phyloP scores from a whole-genome alignment of 1,140 invertebrate genomes.

The Panagrolaimus sp. region DNA sequence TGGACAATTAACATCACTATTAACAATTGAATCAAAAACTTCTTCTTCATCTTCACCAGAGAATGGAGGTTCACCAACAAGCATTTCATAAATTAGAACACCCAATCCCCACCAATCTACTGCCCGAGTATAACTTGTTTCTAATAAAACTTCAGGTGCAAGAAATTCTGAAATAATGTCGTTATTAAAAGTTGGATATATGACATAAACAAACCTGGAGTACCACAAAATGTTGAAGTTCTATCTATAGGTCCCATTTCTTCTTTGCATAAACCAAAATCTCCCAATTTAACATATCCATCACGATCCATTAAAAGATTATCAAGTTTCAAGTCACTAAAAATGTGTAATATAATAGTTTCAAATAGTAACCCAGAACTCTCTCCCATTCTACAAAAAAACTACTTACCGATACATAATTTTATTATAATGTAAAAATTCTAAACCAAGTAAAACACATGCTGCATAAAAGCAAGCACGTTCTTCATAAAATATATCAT shows the following conservation, averaged over 20 bases:
- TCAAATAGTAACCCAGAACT: neutral
- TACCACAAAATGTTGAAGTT: constrained; percentile 91
- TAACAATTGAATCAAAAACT: constrained; percentile 99
- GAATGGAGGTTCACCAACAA: constrained; percentile 98
- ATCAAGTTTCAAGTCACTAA: constrained; percentile 92
- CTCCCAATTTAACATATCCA: constrained; percentile 97
- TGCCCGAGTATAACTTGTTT: constrained; percentile 92
- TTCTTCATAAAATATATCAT: constrained; percentile 92
- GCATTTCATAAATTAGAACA: constrained; percentile 99
- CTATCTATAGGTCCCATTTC: constrained; percentile 95
- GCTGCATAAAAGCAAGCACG: constrained; percentile 96
- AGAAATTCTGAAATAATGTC: constrained; percentile 73
- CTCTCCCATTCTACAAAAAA: neutral
- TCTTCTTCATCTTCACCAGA: constrained; percentile 99
- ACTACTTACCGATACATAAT: constrained; percentile 74
- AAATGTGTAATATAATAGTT: constrained; percentile 34
- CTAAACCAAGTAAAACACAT: constrained; percentile 93
- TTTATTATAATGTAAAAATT: constrained; percentile 97
- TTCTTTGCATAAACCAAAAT: constrained; percentile 98
- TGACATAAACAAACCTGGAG: constrained; percentile 72
- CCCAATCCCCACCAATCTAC: constrained; percentile 99
- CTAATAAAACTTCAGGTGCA: constrained; percentile 88
- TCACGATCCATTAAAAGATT: constrained; percentile 94
- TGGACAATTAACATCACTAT: constrained; percentile 97
- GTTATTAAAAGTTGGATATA: no score